These are phyloP conservation scores for Epistrophe eligans DNA, from an alignment of 2,888 invertebrate species.

Conservation along the genomic window DNA sequence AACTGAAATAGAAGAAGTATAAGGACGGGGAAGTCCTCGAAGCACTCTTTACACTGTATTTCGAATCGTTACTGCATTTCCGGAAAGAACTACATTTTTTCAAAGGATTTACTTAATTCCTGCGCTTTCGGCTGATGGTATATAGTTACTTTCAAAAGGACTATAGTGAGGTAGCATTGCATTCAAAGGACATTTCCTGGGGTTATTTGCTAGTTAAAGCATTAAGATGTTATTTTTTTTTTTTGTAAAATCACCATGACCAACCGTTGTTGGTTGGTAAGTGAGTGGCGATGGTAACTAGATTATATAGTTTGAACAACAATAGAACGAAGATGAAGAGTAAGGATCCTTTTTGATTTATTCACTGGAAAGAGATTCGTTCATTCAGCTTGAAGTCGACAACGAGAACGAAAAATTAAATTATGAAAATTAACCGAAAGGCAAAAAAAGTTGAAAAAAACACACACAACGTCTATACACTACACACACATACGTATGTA, in stretches of 20 bases:
- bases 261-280: not conserved
- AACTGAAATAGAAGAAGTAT: not conserved
- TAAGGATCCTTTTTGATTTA: slow-evolving; percentile 38
- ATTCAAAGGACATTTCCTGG: slow-evolving; percentile 62
- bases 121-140: not conserved
- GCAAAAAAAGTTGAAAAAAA: not conserved
- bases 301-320: not conserved
- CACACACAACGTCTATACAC: not conserved
- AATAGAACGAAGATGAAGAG: not conserved
- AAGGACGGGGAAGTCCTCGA: slow-evolving; percentile 34
- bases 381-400: slow-evolving; percentile 6
- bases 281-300: not conserved
- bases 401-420: slow-evolving; percentile 53
- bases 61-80: slow-evolving; percentile 55
- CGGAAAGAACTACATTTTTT: slow-evolving; percentile 22
- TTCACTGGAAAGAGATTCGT: slow-evolving; percentile 40
- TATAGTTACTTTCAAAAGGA: not conserved
- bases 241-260: not conserved
- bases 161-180: slow-evolving; percentile 13
- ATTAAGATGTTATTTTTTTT: slow-evolving; percentile 58
- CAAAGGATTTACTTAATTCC: slow-evolving; percentile 34
- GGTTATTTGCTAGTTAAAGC: slow-evolving; percentile 55
- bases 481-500: not conserved
- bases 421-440: slow-evolving; percentile 50
- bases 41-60: slow-evolving; percentile 61